These are phyloP conservation scores for Xyrichtys novacula DNA, from an alignment of 2,797 vertebrate genomes.

Conservation along the genomic window DNA sequence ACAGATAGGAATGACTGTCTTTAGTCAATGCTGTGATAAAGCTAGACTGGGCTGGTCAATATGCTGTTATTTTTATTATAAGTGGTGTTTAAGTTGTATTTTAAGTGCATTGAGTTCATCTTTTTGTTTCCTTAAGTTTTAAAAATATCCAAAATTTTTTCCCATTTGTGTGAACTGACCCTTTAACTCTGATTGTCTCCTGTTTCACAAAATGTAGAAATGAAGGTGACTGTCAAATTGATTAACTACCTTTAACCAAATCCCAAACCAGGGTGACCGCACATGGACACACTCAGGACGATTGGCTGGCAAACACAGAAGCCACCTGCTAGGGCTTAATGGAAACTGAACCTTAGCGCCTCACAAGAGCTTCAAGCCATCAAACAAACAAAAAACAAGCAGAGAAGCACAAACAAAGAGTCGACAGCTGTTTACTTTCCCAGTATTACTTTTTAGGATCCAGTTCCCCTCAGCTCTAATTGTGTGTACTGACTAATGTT, in stretches of 20 bases:
- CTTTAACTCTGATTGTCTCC: neutral
- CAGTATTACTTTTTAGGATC: conserved; percentile 3
- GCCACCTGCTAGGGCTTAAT: conserved; percentile 57
- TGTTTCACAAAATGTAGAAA: neutral
- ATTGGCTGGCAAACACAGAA: conserved; percentile 54
- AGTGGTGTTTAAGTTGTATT: no score
- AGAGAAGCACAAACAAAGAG: neutral
- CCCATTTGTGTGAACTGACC: neutral
- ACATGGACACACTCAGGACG: conserved; percentile 29
- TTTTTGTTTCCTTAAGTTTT: no score
- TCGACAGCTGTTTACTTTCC: neutral
- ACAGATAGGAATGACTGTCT: no score
- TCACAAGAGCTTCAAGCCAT: neutral
- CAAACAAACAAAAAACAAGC: neutral
- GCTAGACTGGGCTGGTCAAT: no score
- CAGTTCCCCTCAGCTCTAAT: conserved; percentile 3
- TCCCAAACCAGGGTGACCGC: conserved; percentile 5
- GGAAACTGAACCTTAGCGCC: conserved; percentile 36
- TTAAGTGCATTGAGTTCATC: no score
- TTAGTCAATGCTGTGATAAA: no score
- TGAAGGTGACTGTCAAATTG: neutral
- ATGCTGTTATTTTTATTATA: no score
- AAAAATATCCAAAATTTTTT: no score
- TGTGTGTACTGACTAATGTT: conserved; percentile 7
- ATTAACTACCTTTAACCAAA: conserved; percentile 5